Evolutionary conservation across 1,140 invertebrate genomes (phyloP), one percentile per base, ranked within the genome.

Genomic region (Eumeta japonica): DNA sequence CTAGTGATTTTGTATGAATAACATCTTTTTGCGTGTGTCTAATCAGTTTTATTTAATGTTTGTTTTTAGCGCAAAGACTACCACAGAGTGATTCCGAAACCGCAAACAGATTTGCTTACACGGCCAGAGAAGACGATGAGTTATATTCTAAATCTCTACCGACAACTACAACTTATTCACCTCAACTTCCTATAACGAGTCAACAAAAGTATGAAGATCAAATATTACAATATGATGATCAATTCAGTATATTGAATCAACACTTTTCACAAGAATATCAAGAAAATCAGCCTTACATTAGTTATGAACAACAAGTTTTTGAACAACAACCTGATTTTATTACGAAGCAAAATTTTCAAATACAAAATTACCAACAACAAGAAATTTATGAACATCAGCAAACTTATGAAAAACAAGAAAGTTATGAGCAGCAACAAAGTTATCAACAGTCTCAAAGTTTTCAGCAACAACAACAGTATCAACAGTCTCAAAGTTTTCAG

Each of bases 381-480:
- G 40, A 55, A 35, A 35, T 50, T 32, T 41, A 43, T 34, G 27
- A 51, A 36, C 41, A 56, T 24, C 34, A 52, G 11, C 42, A 55
- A 37, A 36, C 50, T 32, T 40, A 43, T 32, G 29, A 51, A 36
- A 40, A 56, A 29, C 47, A 61, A 4, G 46, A 16, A 10, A 28
- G 11, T 29, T 11, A 59, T 15, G 41, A 60, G 28, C 41, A 52
- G 11, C 35, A 56, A 17, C 45, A 55, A 7, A 43, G 52, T 39
- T 48, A 54, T 28, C 44, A 51, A 16, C 51, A 56, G 1, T 30
- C 37, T 30, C 48, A 53, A 11, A 43, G 53, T 20, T 48, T 55
- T 38, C 43, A 50, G 24, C 39, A 55, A 24, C 48, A 57, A 24
- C 51, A 56, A 16, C 43, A 50, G 27, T 50, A 54, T 29, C 50